A percentile compares a stretch with the other conserved stretches of the same genome.
Conservation (phyloP, 2,888 invertebrate species). For the Drosophila imparisetae region DNA sequence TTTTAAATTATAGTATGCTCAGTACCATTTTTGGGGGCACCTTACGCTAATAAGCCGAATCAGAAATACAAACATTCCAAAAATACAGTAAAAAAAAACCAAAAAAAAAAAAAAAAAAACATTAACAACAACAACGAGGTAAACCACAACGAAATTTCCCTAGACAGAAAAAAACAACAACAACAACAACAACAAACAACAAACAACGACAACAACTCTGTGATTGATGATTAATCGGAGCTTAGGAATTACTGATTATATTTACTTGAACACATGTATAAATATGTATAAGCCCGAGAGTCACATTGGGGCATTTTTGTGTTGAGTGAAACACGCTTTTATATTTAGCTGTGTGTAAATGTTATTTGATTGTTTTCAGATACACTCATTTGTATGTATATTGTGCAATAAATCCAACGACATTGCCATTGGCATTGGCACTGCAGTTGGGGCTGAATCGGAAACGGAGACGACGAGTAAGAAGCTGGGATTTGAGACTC, state of each 20-base stretch:
- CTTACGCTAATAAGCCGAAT: slow-evolving; percentile 50
- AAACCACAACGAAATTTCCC: slow-evolving; percentile 26
- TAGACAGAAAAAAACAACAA: slow-evolving; percentile 3
- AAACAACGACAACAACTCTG: slow-evolving; percentile 7
- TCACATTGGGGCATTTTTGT: slow-evolving; percentile 15
- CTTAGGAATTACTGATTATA: slow-evolving; percentile 27
- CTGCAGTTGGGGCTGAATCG: slow-evolving; percentile 24
- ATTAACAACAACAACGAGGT: not conserved
- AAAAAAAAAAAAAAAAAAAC: not conserved
- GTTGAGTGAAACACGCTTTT: slow-evolving; percentile 12
- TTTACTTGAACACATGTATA: slow-evolving; percentile 4
- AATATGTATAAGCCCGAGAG: not conserved
- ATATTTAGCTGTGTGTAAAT: slow-evolving; percentile 13
- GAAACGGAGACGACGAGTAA: not conserved
- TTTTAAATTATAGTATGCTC: slow-evolving; percentile 37
- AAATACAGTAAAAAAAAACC: slow-evolving; percentile 10
- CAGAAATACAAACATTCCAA: slow-evolving; percentile 58
- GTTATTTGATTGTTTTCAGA: slow-evolving; percentile 21
- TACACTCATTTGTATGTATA: slow-evolving; percentile 18
- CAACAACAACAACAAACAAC: slow-evolving; percentile 10
- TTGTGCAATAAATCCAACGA: slow-evolving; percentile 43
- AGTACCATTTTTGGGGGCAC: slow-evolving; percentile 28
- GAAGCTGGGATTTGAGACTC: slow-evolving; percentile 27
- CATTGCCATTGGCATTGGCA: slow-evolving; percentile 56
- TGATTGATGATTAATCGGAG: slow-evolving; percentile 38